Evolutionary conservation across 2,113 vertebrate genomes (phyloP).

Genomic region (Plecturocebus donacophilus): DNA sequence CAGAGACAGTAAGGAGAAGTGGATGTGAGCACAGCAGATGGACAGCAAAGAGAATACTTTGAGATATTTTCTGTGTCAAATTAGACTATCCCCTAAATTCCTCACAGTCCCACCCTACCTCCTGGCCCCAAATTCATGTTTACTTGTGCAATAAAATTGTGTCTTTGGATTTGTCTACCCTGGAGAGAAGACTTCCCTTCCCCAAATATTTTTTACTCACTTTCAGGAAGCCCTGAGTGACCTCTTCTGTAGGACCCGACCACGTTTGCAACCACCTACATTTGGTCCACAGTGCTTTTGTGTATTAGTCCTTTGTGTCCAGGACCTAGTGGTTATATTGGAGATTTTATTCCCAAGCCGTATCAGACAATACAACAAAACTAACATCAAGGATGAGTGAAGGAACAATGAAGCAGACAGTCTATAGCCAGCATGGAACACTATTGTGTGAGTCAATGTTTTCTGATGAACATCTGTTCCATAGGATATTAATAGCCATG

Average conservation of each 20-base stretch:
- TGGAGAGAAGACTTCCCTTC: background rate
- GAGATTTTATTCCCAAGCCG: background rate
- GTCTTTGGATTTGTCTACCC: background rate
- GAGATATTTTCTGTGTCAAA: background rate
- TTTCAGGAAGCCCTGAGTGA: background rate
- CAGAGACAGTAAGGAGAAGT: background rate
- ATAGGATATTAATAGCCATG: background rate
- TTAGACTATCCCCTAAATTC: background rate
- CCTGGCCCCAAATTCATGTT: background rate
- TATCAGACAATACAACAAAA: background rate
- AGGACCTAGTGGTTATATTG: background rate
- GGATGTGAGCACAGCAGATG: background rate
- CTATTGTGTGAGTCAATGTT: fast-evolving
- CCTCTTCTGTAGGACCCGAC: background rate
- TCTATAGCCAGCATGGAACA: no score
- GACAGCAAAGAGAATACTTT: background rate
- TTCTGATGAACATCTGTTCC: background rate
- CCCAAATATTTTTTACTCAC: background rate
- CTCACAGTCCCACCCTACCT: background rate
- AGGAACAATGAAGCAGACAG: background rate
- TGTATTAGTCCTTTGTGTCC: background rate
- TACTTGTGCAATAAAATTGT: background rate
- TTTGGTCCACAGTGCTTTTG: background rate
- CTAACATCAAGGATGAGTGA: no score
- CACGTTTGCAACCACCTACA: background rate